These are phyloP conservation scores for Cyphotilapia sp. DNA, from an alignment of 2,113 vertebrate species.

Conservation along the genomic window DNA sequence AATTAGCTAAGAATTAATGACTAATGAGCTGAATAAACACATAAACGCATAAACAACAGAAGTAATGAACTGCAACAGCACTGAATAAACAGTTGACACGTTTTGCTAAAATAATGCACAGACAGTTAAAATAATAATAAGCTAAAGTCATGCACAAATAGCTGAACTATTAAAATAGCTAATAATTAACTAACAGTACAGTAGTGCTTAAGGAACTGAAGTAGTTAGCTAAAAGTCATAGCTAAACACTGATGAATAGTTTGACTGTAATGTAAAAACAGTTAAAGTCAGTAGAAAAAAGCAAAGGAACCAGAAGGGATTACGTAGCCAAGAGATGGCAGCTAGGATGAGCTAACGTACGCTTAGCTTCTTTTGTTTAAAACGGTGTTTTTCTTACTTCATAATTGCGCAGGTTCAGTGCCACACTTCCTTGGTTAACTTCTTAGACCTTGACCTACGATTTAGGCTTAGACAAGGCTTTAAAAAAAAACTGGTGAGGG, in stretches of 20 bases:
- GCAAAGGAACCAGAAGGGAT: neutral
- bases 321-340: neutral
- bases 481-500: neutral
- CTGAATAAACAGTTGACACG: neutral
- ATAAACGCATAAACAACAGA: neutral
- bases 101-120: neutral
- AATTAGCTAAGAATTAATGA: neutral
- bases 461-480: neutral
- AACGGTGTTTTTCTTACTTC: rapidly evolving
- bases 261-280: neutral
- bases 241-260: neutral
- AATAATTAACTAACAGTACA: neutral
- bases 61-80: neutral
- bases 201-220: neutral
- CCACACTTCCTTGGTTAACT: neutral
- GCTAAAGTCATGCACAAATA: neutral
- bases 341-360: neutral
- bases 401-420: rapidly evolving
- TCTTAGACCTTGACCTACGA: rapidly evolving
- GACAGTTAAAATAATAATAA: neutral
- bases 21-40: neutral
- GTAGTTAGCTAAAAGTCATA: neutral
- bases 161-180: neutral
- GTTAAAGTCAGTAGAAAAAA: neutral
- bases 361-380: neutral